Evolutionary conservation across 2,888 invertebrate genomes (phyloP).

Genomic region (Pseudoips prasinana): DNA sequence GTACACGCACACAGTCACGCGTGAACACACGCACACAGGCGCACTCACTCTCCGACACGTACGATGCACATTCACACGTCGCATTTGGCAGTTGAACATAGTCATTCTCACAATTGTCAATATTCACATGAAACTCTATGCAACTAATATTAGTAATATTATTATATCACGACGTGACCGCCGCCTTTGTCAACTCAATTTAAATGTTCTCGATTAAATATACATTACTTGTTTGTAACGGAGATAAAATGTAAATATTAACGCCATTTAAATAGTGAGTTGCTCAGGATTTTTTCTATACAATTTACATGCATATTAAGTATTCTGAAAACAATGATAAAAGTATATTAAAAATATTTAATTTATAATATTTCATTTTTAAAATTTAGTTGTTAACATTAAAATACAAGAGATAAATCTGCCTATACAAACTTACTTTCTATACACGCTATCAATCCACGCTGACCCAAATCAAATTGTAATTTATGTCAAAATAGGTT

Average conservation of each 20-base stretch:
- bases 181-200: constrained; percentile 29
- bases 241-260: constrained; percentile 67
- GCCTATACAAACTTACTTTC: too few species aligned
- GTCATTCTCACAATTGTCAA: constrained; percentile 58
- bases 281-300: constrained; percentile 63
- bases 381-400: too few species aligned
- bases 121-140: constrained; percentile 66
- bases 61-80: constrained; percentile 38
- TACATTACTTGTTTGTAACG: constrained; percentile 39
- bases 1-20: constrained; percentile 28
- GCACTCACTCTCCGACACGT: constrained; percentile 26
- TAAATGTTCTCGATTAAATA: constrained; percentile 36
- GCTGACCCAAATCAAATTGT: too few species aligned
- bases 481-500: too few species aligned
- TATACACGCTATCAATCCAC: too few species aligned
- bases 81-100: constrained; percentile 78
- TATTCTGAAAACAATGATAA: too few species aligned
- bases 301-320: constrained; percentile 69
- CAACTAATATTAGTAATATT: too few species aligned
- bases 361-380: too few species aligned
- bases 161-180: constrained; percentile 43
- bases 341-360: too few species aligned
- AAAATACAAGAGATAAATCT: too few species aligned
- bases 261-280: constrained; percentile 57
- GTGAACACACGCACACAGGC: constrained; percentile 28